Conservation (phyloP, 2,113 vertebrate species). For the Neogale vison region DNA sequence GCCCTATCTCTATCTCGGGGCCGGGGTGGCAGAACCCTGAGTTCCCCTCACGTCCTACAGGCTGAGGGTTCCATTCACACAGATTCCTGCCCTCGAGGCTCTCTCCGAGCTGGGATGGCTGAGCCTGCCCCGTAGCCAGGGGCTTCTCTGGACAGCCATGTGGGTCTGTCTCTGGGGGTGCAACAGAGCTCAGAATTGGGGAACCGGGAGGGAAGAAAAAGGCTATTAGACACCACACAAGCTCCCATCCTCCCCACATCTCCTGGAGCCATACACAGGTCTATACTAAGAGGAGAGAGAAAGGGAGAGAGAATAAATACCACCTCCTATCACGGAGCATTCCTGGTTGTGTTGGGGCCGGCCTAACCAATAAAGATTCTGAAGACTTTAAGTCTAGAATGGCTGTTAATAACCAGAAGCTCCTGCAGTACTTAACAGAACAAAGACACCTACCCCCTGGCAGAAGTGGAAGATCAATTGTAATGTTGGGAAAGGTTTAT, state of each 20-base stretch:
- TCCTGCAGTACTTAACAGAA: not conserved
- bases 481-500: not conserved
- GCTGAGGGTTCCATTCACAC: not conserved
- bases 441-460: not conserved
- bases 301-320: not conserved
- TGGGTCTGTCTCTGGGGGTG: not conserved
- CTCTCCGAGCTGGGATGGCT: not conserved
- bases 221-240: not conserved
- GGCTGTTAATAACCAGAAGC: not conserved
- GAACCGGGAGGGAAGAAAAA: not conserved
- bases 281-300: not conserved
- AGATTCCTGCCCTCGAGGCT: not conserved
- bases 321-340: not conserved
- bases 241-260: not conserved
- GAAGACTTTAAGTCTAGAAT: not conserved
- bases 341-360: not conserved
- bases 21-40: not conserved
- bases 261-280: not conserved
- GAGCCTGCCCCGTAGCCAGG: rapidly evolving
- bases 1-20: not conserved
- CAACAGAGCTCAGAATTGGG: not conserved
- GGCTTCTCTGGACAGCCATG: not conserved
- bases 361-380: not conserved
- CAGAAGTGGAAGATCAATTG: not conserved
- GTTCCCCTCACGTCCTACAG: too few relatives aligned